Percentiles rank a stretch among this genome's conserved stretches.
phyloP scores from a whole-genome alignment of 92 coral and sea anemone species.

The Chrysogorgia sp. region DNA sequence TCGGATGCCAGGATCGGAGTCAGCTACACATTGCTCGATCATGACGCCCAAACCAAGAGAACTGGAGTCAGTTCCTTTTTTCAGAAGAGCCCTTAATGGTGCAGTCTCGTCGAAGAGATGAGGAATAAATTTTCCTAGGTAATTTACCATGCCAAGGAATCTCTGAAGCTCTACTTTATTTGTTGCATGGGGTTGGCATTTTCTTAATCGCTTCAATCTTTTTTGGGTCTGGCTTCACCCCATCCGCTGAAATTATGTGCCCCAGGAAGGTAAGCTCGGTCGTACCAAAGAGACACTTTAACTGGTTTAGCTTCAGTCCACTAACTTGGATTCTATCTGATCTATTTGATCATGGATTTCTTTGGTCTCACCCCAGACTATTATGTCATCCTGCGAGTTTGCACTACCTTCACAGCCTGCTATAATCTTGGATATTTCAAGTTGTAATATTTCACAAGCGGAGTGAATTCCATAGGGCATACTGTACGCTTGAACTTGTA shows the following conservation, averaged over 20 bases:
- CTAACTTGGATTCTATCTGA: slow-evolving; percentile 7
- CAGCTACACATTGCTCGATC: slow-evolving; percentile 6
- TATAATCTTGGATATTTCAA: too few species aligned
- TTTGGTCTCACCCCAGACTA: slow-evolving; percentile 54
- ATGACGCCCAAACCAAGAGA: slow-evolving; percentile 28
- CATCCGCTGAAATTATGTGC: slow-evolving; percentile 40
- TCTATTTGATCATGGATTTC: slow-evolving; percentile 38
- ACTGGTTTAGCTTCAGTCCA: slow-evolving; percentile 40
- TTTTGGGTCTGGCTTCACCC: slow-evolving; percentile 42
- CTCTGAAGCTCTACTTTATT: too few species aligned
- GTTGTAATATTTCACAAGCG: slow-evolving; percentile 15
- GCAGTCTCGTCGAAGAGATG: too few species aligned
- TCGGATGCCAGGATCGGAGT: slow-evolving; percentile 36
- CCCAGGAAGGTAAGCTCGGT: too few species aligned
- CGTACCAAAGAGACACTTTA: too few species aligned
- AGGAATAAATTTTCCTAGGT: too few species aligned
- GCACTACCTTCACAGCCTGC: slow-evolving; percentile 46
- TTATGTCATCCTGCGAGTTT: slow-evolving; percentile 48
- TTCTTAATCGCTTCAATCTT: too few species aligned
- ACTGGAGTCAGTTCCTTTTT: slow-evolving; percentile 24
- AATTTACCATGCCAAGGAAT: too few species aligned
- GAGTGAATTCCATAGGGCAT: too few species aligned
- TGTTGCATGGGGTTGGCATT: too few species aligned
- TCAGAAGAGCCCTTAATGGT: too few species aligned
- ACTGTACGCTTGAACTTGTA: too few species aligned